Conservation (phyloP, 2,888 invertebrate genomes). For the Pandemis cinnamomeana region DNA sequence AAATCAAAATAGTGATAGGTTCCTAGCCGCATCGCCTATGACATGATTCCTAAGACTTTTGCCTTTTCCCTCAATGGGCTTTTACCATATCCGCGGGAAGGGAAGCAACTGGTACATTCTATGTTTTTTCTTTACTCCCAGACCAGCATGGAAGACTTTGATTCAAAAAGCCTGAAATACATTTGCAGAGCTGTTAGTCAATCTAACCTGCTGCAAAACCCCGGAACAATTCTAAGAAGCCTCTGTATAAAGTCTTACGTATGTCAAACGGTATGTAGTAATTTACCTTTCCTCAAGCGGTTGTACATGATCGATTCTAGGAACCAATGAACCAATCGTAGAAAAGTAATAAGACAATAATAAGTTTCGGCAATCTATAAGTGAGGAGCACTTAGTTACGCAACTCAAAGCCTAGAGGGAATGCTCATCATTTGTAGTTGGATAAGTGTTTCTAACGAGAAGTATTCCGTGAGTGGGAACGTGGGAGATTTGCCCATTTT, state of each 20-base stretch:
- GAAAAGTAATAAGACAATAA: constrained; percentile 1
- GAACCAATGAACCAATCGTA: not conserved
- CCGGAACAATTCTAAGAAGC: no score
- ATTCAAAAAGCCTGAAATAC: no score
- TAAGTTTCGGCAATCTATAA: not conserved
- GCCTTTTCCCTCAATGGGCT: no score
- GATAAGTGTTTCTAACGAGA: not conserved
- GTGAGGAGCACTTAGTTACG: not conserved
- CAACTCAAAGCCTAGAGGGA: not conserved
- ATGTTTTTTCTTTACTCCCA: no score
- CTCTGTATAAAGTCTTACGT: not conserved
- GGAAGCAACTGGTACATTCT: no score
- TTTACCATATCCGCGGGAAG: no score
- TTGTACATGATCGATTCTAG: not conserved
- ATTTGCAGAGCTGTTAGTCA: no score
- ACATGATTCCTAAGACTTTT: no score
- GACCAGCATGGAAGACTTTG: no score
- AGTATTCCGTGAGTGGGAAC: not conserved
- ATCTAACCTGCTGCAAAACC: no score
- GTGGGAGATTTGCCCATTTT: not conserved
- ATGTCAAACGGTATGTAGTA: not conserved
- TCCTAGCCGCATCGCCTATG: no score
- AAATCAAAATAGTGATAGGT: no score
- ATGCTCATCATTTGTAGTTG: constrained; percentile 5
- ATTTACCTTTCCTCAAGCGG: not conserved